A percentile compares a stretch with the other conserved stretches of the same genome.
phyloP scores from a whole-genome alignment of 2,113 vertebrate genomes.

The Nematolebias whitei region DNA sequence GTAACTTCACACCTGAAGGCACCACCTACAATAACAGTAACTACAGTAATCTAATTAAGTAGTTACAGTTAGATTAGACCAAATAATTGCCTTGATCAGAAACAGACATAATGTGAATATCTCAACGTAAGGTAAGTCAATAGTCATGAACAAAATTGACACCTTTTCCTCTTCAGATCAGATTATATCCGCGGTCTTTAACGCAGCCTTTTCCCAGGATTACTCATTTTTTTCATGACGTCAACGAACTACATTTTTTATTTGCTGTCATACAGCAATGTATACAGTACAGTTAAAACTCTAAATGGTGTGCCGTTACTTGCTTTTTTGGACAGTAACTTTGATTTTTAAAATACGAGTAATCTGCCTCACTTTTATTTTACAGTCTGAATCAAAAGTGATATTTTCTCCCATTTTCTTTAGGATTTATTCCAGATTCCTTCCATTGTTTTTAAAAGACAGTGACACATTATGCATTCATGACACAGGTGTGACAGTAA shows the following conservation, averaged over 20 bases:
- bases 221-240: neutral
- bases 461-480: conserved; percentile 17
- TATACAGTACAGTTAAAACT: neutral
- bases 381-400: neutral
- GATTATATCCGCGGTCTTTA: neutral
- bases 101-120: too few species aligned
- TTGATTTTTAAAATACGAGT: neutral
- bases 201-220: neutral
- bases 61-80: too few species aligned
- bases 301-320: neutral
- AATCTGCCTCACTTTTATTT: too few species aligned
- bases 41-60: too few species aligned
- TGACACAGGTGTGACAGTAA: conserved; percentile 31
- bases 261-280: neutral
- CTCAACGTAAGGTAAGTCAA: too few species aligned
- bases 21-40: too few species aligned
- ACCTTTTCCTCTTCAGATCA: neutral
- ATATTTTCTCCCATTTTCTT: neutral
- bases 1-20: too few species aligned
- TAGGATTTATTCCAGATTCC: conserved; percentile 11
- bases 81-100: too few species aligned
- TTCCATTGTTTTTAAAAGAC: neutral
- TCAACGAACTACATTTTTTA: neutral
- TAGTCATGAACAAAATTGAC: too few species aligned
- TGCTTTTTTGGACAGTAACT: neutral